Percentiles rank a stretch among this genome's conserved stretches.
Conservation (phyloP, 2,113 vertebrate species). For the Bucco capensis region DNA sequence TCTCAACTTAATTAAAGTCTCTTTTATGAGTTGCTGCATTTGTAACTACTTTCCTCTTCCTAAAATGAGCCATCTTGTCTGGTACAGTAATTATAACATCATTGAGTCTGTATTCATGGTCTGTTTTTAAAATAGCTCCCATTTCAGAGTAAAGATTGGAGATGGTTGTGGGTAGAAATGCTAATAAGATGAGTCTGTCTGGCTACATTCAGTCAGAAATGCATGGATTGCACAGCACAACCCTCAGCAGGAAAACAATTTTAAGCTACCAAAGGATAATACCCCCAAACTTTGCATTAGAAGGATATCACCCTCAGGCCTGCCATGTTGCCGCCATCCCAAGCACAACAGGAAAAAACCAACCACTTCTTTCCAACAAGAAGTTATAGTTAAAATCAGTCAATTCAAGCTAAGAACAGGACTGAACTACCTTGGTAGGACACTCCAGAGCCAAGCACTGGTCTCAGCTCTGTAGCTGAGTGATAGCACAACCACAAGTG, state of each 20-base stretch:
- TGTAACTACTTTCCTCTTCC: constrained; percentile 14
- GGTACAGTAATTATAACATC: constrained; percentile 48
- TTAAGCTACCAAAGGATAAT: background rate
- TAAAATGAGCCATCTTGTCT: constrained; percentile 50
- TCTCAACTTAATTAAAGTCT: constrained; percentile 44
- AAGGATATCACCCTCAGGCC: background rate
- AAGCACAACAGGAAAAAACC: background rate
- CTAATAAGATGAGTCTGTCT: background rate
- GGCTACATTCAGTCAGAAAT: background rate
- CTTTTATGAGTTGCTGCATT: constrained; percentile 37
- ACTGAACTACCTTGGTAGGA: background rate
- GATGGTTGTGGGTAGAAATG: constrained; percentile 25
- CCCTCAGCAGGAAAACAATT: background rate
- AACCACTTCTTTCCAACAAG: background rate
- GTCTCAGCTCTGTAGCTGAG: background rate
- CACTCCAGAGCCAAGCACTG: rapidly evolving
- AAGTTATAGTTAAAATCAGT: background rate
- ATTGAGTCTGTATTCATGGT: constrained; percentile 24
- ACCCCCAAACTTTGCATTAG: background rate
- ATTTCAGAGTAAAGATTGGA: constrained; percentile 3
- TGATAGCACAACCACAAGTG: background rate
- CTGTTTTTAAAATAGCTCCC: constrained; percentile 39
- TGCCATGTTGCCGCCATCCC: background rate
- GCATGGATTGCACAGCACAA: background rate
- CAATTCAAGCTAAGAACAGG: background rate